These are phyloP conservation scores for Conopomorpha cramerella DNA, from an alignment of 1,140 invertebrate species.

Conservation along the genomic window DNA sequence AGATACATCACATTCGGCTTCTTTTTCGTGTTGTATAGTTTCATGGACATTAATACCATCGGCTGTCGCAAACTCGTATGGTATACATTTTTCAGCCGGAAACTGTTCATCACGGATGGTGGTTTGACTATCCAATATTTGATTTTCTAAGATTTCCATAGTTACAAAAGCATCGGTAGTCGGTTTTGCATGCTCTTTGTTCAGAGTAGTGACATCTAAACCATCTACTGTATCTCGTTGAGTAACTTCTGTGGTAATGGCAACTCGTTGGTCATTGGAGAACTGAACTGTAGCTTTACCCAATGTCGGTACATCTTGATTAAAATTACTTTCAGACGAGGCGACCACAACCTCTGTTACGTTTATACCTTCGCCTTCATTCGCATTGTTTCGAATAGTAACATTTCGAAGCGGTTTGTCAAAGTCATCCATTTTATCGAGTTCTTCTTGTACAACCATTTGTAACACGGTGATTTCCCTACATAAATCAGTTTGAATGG, in stretches of 20 bases:
- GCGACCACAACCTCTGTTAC: slow-evolving; percentile 27
- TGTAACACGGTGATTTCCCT: no score
- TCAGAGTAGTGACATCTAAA: slow-evolving; percentile 10
- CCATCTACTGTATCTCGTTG: slow-evolving; percentile 18
- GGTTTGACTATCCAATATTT: slow-evolving; percentile 28
- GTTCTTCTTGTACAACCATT: no score
- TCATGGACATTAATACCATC: slow-evolving; percentile 26
- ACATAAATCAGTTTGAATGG: no score
- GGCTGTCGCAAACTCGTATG: slow-evolving; percentile 14
- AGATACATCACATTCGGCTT: slow-evolving; percentile 22
- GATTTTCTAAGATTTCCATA: slow-evolving; percentile 27
- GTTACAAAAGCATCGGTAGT: slow-evolving; percentile 16
- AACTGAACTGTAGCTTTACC: slow-evolving; percentile 23
- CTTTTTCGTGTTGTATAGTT: slow-evolving; percentile 32
- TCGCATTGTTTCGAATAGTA: slow-evolving; percentile 20
- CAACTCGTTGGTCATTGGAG: slow-evolving; percentile 27
- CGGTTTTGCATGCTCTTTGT: slow-evolving; percentile 22
- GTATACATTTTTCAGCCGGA: slow-evolving; percentile 18
- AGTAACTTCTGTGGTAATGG: slow-evolving; percentile 25
- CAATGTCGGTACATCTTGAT: slow-evolving; percentile 6
- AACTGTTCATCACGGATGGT: slow-evolving; percentile 12
- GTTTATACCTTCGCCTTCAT: slow-evolving; percentile 38
- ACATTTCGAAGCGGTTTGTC: slow-evolving; percentile 28
- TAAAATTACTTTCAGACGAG: slow-evolving; percentile 15
- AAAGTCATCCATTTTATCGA: slow-evolving; percentile 19